Evolutionary conservation across 2,888 invertebrate species (phyloP), one percentile per base, ranked within the genome.

Genomic region (Papilio protenor): DNA sequence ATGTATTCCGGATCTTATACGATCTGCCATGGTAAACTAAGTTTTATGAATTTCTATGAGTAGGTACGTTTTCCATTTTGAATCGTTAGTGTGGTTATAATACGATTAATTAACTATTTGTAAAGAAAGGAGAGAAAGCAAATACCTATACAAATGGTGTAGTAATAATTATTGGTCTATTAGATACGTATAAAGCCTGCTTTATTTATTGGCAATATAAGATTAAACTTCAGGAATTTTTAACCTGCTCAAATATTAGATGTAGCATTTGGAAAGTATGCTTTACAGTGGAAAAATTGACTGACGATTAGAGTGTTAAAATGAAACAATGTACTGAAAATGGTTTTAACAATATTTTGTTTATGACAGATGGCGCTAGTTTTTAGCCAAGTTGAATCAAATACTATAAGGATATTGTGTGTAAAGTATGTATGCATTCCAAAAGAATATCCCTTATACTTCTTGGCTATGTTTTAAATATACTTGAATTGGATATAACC

Each of bases 401-500:
- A 77, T 73, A 73, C 77, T 73, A 81, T 81, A 83, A 82, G 84
- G 84, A 82, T 78, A 84, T 85, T 82, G 82, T 84, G 82, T 85
- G 84, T 84, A 84, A 88, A 88, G 85, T 86, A 86, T 87, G 85
- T 88, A 91, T 92, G 92, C 93, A 93, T 93, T 93, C 93, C 93
- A 92, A 85, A 88, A 84, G 81, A 85, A 83, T 80, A 83, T 82
- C 81, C 82, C 81, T 84, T 82, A 82, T 82, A 84, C 83, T 83
- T 79, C 78, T 78, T 75, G 78, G 66, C 73, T 57, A 21, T 59
- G 16, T 75, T 75, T 71, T 40, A 18, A 40, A 61, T 77, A 66
- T 55, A 75, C 27, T 55, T 55, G n/a, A 71, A 75, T 52, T 69
- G 73, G 21, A 52, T 55, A 61, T n/a, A 70, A 55, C 75, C 40